phyloP scores from a whole-genome alignment of 2,888 invertebrate genomes.

The Leptothorax acervorum region DNA sequence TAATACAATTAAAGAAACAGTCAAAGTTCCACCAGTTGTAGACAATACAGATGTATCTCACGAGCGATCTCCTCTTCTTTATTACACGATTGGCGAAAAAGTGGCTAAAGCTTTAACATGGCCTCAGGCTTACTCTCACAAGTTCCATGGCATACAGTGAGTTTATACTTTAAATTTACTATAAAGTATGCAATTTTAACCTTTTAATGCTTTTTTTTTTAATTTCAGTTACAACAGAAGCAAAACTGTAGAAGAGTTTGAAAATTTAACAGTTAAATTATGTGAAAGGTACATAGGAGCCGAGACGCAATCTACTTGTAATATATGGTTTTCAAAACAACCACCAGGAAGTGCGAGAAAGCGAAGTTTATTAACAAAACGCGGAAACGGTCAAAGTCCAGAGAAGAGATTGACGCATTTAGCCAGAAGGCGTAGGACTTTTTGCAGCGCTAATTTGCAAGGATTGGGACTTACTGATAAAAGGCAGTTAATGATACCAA shows the following conservation, averaged over 20 bases:
- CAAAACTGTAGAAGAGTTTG: constrained; percentile 90
- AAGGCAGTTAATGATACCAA: constrained; percentile 89
- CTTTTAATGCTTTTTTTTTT: background rate
- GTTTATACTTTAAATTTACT: constrained; percentile 78
- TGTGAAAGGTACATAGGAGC: constrained; percentile 91
- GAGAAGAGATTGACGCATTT: constrained; percentile 92
- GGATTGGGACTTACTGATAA: constrained; percentile 81
- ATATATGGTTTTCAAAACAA: constrained; percentile 87
- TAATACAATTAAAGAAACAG: constrained; percentile 11
- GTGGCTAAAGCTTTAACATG: constrained; percentile 86
- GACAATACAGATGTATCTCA: background rate
- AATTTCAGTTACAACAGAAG: constrained; percentile 90
- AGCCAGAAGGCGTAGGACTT: constrained; percentile 91
- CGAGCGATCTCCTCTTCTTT: constrained; percentile 76
- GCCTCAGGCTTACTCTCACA: constrained; percentile 89
- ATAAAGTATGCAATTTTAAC: background rate
- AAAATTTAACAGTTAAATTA: constrained; percentile 89
- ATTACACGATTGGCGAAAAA: constrained; percentile 80
- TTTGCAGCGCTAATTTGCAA: constrained; percentile 90
- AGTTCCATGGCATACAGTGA: constrained; percentile 91
- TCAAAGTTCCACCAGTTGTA: background rate
- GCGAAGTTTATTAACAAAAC: constrained; percentile 87
- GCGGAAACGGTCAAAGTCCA: constrained; percentile 88
- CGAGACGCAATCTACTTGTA: constrained; percentile 91
- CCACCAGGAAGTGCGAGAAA: constrained; percentile 89